These are phyloP conservation scores for Lasioglossum figueresi DNA, from an alignment of 2,888 invertebrate species.

Conservation along the genomic window DNA sequence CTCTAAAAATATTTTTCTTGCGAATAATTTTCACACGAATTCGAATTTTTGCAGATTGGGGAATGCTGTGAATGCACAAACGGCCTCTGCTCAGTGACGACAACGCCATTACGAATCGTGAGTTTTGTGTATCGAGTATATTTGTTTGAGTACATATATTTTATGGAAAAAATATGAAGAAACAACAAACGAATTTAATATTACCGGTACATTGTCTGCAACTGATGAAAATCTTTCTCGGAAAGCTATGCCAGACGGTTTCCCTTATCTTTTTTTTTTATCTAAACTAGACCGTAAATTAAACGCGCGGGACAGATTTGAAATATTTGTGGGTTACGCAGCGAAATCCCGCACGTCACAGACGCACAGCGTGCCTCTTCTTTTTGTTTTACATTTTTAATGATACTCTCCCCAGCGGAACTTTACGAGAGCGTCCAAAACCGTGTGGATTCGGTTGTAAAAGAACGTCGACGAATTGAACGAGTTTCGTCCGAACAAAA, in stretches of 20 bases:
- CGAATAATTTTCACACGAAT: too few relatives aligned
- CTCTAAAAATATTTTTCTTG: too few relatives aligned
- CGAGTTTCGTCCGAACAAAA: neutral
- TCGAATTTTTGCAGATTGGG: neutral
- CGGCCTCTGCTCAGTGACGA: neutral
- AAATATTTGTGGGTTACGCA: neutral
- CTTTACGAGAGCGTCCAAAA: neutral
- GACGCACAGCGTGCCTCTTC: neutral
- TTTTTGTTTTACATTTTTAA: neutral
- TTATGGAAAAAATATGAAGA: too few relatives aligned
- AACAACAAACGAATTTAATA: too few relatives aligned
- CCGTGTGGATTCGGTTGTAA: neutral
- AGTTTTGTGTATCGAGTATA: neutral
- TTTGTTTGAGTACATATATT: neutral
- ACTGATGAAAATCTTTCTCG: neutral
- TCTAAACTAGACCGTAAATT: neutral
- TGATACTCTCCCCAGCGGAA: neutral
- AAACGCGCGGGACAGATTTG: conserved; percentile 8
- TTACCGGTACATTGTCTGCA: too few relatives aligned
- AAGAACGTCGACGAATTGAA: neutral
- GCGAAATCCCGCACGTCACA: neutral
- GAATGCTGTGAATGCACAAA: neutral
- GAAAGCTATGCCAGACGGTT: neutral
- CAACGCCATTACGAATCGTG: neutral
- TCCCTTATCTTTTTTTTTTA: neutral